These are phyloP conservation scores for Chionis minor DNA, from an alignment of 2,113 vertebrate genomes.

Conservation along the genomic window DNA sequence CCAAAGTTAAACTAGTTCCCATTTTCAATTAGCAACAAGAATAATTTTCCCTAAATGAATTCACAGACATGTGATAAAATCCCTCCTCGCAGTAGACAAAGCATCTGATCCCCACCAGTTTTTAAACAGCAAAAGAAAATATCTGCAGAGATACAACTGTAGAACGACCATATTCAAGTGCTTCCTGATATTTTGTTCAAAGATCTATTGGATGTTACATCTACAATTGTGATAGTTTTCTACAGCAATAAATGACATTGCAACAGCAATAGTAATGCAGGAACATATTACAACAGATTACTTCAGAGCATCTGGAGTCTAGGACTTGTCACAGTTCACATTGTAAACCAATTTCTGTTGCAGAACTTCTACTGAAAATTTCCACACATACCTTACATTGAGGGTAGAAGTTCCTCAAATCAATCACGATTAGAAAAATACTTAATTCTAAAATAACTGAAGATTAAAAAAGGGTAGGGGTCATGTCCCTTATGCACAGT, in stretches of 20 bases:
- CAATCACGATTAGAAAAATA: not conserved
- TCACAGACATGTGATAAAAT: not conserved
- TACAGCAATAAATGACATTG: not conserved
- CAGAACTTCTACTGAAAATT: not conserved
- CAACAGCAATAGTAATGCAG: not conserved
- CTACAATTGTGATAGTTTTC: not conserved
- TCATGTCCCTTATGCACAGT: not conserved
- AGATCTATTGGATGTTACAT: not conserved
- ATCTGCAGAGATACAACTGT: not conserved
- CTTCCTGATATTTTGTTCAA: not conserved
- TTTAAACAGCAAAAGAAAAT: slow-evolving; percentile 35
- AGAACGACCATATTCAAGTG: not conserved
- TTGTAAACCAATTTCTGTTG: not conserved
- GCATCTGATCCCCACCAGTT: not conserved
- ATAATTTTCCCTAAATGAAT: not conserved
- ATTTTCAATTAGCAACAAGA: not conserved
- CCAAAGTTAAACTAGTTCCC: not conserved
- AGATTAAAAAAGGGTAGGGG: not conserved
- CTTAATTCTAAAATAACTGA: not conserved
- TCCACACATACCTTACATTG: not conserved
- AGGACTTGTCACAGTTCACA: not conserved
- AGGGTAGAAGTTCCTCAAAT: not conserved
- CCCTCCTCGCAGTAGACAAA: not conserved
- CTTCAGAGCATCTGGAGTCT: not conserved
- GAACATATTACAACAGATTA: not conserved